Base-by-base conservation (phyloP, 64 coral and sea anemone species). In the Montipora capricornis region DNA sequence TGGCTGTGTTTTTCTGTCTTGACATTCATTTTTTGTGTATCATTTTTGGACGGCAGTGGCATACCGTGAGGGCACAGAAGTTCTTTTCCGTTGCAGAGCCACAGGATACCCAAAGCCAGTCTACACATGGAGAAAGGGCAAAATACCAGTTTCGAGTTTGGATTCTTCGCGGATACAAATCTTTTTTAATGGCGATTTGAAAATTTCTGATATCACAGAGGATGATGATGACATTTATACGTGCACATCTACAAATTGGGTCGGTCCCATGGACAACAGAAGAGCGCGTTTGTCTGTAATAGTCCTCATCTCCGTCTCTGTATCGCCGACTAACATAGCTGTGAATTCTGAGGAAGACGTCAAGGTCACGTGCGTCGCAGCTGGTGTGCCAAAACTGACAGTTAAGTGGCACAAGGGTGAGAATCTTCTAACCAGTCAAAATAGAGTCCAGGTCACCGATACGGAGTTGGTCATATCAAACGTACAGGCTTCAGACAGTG, bases 371-470 rank as follows among this genome's bases (percentile, higher is more conserved):
- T 97, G 96, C 24, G 45, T 11, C 3, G 71, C 85, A 59, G 60
- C 53, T 83, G 96, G 96, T 8, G 88, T 14, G 46, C 96, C 96
- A 57, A 76, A 60, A 68, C 96, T 89, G 13, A 83, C 73, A 10
- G 93, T 88, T 10, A 75, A 78, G 77, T 97, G 96, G 96, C 92
- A 92, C 77, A 97, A 97, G 44, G 84, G 92, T 37, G 45, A 74
- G 3, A 73, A 8, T 1, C 0, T 92, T 4, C 58, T 97, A 1
- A 87, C 57, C 52, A 17, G n/a, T 49, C 61, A 45, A 29, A 61
- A 57, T 0, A 79, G 83, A 19, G 53, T 78, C 6, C 62, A 59
- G 2, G 71, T 89, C 8, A 74, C 89, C 12, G 16, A 88, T 16
- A 91, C 62, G 2, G 55, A 88, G 44, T 52, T 89, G 26, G 92